These are phyloP conservation scores for Ashinkailepas kermadecensis DNA, from an alignment of 2,888 invertebrate genomes.

Conservation along the genomic window DNA sequence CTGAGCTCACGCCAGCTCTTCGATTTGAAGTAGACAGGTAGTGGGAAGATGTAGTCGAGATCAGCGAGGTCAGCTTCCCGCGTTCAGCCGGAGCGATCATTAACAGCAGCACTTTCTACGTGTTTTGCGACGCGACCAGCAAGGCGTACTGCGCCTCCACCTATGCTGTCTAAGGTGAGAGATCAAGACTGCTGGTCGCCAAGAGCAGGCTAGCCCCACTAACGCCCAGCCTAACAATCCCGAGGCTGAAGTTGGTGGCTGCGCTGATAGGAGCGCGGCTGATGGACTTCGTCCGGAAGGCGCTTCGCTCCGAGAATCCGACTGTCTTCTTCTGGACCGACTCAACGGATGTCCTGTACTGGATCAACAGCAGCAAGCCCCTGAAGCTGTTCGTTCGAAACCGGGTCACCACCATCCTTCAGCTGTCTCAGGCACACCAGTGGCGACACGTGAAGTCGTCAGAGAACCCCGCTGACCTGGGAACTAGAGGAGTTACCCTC, in stretches of 20 bases:
- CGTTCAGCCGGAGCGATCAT: neutral
- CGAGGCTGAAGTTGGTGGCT: too few relatives aligned
- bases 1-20: too few relatives aligned
- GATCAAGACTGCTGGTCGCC: too few relatives aligned
- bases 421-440: neutral
- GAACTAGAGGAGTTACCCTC: too few relatives aligned
- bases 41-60: neutral
- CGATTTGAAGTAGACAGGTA: neutral
- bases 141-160: neutral
- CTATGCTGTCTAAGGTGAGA: too few relatives aligned
- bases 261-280: neutral
- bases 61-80: neutral
- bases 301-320: neutral
- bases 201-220: too few relatives aligned
- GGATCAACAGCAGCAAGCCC: neutral
- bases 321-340: neutral
- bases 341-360: neutral
- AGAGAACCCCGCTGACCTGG: too few relatives aligned
- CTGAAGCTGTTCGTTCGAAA: neutral
- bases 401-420: neutral
- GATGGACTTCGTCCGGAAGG: neutral
- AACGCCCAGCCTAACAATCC: too few relatives aligned
- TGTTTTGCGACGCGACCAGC: neutral
- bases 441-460: too few relatives aligned
- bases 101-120: neutral